Evolutionary conservation across 92 coral and sea anemone genomes (phyloP).

Genomic region (Palythoa grandis): DNA sequence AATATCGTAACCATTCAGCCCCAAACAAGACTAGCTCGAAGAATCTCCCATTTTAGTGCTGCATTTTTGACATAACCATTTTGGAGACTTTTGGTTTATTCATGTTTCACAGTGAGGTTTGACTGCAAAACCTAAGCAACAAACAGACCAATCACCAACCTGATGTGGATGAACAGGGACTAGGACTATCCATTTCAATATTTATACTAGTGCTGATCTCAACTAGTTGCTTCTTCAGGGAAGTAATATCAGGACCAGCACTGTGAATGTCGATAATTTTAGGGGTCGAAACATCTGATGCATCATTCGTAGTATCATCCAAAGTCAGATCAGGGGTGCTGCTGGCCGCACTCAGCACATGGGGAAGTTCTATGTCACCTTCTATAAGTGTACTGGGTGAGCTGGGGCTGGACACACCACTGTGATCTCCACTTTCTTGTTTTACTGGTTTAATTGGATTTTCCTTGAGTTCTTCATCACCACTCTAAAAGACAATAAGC

Average conservation of each 20-base stretch:
- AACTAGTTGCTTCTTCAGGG: constrained; percentile 60
- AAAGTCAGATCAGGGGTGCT: constrained; percentile 79
- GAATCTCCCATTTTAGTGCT: too few relatives aligned
- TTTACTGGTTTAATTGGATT: constrained; percentile 41
- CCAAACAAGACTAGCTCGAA: too few relatives aligned
- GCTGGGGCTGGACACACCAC: constrained; percentile 73
- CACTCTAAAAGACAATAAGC: constrained; percentile 20
- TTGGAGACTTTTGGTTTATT: too few relatives aligned
- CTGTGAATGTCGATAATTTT: constrained; percentile 6
- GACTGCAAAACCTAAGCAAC: too few relatives aligned
- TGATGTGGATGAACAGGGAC: constrained; percentile 92
- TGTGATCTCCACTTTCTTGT: constrained; percentile 64
- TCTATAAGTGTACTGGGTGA: constrained; percentile 82
- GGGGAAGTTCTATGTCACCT: constrained; percentile 72
- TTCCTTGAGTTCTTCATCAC: constrained; percentile 54
- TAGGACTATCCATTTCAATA: constrained; percentile 75
- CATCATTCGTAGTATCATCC: constrained; percentile 54
- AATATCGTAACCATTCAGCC: too few relatives aligned
- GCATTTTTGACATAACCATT: too few relatives aligned
- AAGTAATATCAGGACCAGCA: constrained; percentile 11
- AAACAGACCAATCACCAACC: constrained; percentile 49
- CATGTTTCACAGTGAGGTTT: too few relatives aligned
- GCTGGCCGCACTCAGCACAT: constrained; percentile 69
- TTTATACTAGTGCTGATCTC: constrained; percentile 63
- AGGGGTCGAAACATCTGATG: constrained; percentile 38